phyloP scores from a whole-genome alignment of 2,888 invertebrate genomes.

The Sycophila texana region DNA sequence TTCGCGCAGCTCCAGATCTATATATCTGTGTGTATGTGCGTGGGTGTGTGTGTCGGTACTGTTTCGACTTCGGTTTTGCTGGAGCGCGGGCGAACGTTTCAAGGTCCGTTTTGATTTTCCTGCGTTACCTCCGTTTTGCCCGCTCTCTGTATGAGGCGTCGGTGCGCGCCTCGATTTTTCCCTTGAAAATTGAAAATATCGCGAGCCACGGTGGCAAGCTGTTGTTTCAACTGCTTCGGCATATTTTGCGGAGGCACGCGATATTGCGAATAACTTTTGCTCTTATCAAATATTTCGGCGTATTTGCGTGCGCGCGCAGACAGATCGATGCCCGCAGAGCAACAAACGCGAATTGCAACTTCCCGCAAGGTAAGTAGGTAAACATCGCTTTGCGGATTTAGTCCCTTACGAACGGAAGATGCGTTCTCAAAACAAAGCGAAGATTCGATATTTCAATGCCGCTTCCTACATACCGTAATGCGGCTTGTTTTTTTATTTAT shows the following conservation, averaged over 20 bases:
- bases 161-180: background rate
- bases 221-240: background rate
- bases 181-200: constrained; percentile 36
- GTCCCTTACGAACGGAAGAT: too few relatives aligned
- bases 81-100: background rate
- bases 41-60: too few relatives aligned
- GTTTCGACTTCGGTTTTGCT: constrained; percentile 1
- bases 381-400: background rate
- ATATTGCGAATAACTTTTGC: constrained; percentile 42
- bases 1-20: constrained; percentile 20
- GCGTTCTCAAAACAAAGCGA: too few relatives aligned
- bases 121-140: background rate
- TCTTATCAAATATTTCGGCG: constrained; percentile 37
- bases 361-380: background rate
- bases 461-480: too few relatives aligned
- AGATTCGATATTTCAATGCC: too few relatives aligned
- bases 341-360: constrained; percentile 1
- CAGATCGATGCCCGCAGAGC: background rate
- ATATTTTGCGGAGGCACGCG: constrained; percentile 6
- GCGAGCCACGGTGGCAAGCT: background rate
- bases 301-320: constrained; percentile 12
- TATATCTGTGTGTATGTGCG: constrained; percentile 2
- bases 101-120: constrained; percentile 39
- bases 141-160: background rate
- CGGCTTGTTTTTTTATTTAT: too few relatives aligned